phyloP scores from a whole-genome alignment of 1,140 invertebrate species.

The Tachypleus tridentatus region DNA sequence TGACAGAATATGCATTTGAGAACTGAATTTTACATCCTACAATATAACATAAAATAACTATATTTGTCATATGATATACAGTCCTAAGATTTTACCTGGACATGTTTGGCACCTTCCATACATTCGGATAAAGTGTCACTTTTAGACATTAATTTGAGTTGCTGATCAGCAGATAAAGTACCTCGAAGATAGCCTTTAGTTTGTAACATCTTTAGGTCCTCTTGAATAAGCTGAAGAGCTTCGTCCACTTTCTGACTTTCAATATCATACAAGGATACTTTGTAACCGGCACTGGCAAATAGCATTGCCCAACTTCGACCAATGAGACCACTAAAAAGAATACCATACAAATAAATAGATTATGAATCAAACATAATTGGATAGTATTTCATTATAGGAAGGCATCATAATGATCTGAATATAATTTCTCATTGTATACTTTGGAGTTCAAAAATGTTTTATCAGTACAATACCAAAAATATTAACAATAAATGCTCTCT shows the following conservation, averaged over 20 bases:
- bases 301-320: conserved; percentile 92
- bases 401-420: too few relatives aligned
- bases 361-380: not conserved
- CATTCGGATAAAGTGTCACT: conserved; percentile 29
- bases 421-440: too few relatives aligned
- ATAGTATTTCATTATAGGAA: not conserved
- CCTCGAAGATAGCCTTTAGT: conserved; percentile 58
- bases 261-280: conserved; percentile 74
- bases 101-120: conserved; percentile 30
- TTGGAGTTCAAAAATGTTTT: too few relatives aligned
- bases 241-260: conserved; percentile 54
- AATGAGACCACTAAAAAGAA: conserved; percentile 62
- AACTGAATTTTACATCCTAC: too few relatives aligned
- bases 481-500: too few relatives aligned
- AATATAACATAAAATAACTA: too few relatives aligned
- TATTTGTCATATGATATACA: too few relatives aligned
- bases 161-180: conserved; percentile 52
- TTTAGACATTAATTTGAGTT: conserved; percentile 54
- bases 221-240: conserved; percentile 52
- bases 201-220: conserved; percentile 58
- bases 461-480: too few relatives aligned
- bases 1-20: not conserved
- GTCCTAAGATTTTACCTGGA: conserved; percentile 43
- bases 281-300: conserved; percentile 80
- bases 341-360: not conserved